These are phyloP conservation scores for Malacoraja senta DNA, from an alignment of 2,797 vertebrate genomes.

Conservation along the genomic window DNA sequence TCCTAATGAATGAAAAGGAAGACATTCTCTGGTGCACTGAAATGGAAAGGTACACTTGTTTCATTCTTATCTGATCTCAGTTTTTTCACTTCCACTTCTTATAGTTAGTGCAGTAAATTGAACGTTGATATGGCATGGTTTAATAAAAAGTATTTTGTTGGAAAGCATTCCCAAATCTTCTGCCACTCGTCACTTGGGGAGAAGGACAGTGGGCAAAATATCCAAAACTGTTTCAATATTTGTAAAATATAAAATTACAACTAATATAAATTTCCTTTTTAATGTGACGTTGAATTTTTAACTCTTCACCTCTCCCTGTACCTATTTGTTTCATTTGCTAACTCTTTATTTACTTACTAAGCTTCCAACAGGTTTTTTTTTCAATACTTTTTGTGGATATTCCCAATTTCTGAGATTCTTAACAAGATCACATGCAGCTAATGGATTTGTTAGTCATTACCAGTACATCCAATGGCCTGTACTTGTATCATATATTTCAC, in stretches of 20 bases:
- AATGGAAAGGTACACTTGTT: slow-evolving; percentile 80
- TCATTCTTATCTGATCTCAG: not conserved
- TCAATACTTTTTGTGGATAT: not conserved
- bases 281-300: not conserved
- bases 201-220: not conserved
- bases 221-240: not conserved
- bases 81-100: slow-evolving; percentile 7
- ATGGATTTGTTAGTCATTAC: not conserved
- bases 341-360: not conserved
- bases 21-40: slow-evolving; percentile 98
- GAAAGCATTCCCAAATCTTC: not conserved
- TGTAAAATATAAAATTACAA: not conserved
- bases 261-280: not conserved
- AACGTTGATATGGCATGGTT: not conserved
- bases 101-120: not conserved
- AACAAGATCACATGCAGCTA: not conserved
- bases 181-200: not conserved
- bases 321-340: not conserved
- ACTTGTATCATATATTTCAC: not conserved
- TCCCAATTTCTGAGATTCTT: not conserved
- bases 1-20: slow-evolving; percentile 96
- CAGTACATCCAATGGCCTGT: not conserved
- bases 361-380: not conserved
- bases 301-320: not conserved
- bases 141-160: not conserved